Base-by-base conservation (phyloP, 2,797 vertebrate species). In the Hemibagrus guttatus region DNA sequence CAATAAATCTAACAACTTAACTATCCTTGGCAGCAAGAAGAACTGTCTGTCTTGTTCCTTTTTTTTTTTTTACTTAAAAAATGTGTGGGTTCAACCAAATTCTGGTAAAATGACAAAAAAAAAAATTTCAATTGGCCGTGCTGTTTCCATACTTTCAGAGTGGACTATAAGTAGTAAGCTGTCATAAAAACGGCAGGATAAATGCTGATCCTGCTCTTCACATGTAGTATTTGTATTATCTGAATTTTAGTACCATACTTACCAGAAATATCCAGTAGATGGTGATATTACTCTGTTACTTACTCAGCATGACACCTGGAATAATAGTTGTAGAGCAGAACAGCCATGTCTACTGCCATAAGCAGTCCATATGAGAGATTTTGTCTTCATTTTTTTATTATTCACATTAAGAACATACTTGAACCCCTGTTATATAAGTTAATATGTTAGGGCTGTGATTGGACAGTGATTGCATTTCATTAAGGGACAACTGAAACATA, bases 221-320 rank as follows among this genome's bases (percentile, higher is more conserved):
- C 23, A 42, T 63, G 12, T 61, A 39, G 6, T 16, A 31, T 75
- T 28, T 3, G 46, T 9, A 49, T 7, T 49, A 49, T 49, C 46
- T 61, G 23, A 81, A 58, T 17, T 13, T n/a, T 35, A 63, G n/a
- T n/a, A 42, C 52, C n/a, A 14, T 49, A 68, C 5, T 12, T 68
- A 54, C 17, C 9, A 54, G 46, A 68, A 68, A 68, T 68, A 52
- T 54, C 63, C 81, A 82, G 63, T 68, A 82, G 81, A 82, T 66
- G 81, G 61, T 35, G n/a, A 19, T 68, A 82, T 82, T 66, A 52
- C 42, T 52, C 19, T 82, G 46, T 31, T 82, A 82, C 63, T 14
- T 68, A 68, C n/a, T 1, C 8, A 82, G 63, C 63, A 82, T 68
- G 42, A 31, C 13, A 17, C 3, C 61, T 52, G 17, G n/a, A 68